Evolutionary conservation across 2,888 invertebrate species (phyloP).

Genomic region (Tenodera sinensis): DNA sequence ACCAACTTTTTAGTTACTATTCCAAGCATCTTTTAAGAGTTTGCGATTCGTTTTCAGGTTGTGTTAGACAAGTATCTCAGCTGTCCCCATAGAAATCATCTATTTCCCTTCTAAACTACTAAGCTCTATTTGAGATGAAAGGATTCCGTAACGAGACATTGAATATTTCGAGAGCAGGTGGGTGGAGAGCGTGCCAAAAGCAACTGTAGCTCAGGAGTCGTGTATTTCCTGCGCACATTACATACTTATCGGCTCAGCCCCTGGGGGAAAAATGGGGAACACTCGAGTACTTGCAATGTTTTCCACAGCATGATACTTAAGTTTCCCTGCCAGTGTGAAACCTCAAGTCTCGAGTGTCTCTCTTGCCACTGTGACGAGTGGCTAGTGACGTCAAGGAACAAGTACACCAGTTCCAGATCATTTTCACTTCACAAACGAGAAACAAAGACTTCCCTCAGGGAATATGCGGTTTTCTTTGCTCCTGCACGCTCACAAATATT

Average conservation of each 20-base stretch:
- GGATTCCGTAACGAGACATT: no score
- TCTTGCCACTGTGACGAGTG: neutral
- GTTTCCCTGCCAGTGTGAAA: neutral
- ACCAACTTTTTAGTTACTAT: no score
- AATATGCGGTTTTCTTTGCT: neutral
- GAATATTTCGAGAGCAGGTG: no score
- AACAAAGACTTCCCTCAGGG: neutral
- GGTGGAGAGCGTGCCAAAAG: no score
- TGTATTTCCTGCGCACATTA: neutral
- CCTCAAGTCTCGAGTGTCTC: neutral
- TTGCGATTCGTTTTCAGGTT: no score
- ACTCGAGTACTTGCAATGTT: neutral
- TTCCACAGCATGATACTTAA: neutral
- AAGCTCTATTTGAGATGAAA: no score
- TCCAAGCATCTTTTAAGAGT: no score
- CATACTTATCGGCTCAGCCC: neutral
- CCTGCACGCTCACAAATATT: neutral
- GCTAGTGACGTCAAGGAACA: neutral
- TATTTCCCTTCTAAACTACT: no score
- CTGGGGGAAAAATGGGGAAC: neutral
- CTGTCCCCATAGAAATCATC: no score
- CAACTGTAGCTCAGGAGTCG: neutral
- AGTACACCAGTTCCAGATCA: neutral
- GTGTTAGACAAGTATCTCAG: no score
- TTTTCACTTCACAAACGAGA: neutral